Percentiles rank a stretch among this genome's conserved stretches.
Conservation (phyloP, 1,140 invertebrate species). For the Limonius californicus region DNA sequence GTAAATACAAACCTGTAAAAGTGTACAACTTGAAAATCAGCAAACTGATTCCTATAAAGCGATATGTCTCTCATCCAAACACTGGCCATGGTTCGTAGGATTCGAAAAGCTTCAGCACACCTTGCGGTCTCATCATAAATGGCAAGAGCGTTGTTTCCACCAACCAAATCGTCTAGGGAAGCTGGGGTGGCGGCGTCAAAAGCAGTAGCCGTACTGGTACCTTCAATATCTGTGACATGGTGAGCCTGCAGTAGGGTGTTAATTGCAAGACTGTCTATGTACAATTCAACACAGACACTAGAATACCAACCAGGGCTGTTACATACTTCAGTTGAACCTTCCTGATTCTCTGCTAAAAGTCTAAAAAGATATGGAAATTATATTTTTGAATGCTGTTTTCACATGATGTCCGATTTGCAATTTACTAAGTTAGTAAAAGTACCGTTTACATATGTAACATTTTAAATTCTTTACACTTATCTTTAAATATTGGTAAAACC, state of each 20-base stretch:
- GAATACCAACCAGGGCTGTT: conserved; percentile 82
- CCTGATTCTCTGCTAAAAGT: conserved; percentile 84
- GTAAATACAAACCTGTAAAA: conserved; percentile 76
- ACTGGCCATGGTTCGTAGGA: conserved; percentile 76
- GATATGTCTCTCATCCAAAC: conserved; percentile 89
- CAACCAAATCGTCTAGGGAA: conserved; percentile 62
- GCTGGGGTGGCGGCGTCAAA: conserved; percentile 64
- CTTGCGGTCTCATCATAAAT: conserved; percentile 92
- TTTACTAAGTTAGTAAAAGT: too few species aligned
- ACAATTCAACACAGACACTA: conserved; percentile 84
- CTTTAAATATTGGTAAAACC: too few species aligned
- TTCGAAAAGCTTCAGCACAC: conserved; percentile 80
- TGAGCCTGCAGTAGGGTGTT: conserved; percentile 87
- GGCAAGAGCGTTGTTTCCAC: conserved; percentile 55
- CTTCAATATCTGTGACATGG: conserved; percentile 80
- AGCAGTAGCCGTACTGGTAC: conserved; percentile 59
- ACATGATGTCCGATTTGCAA: too few species aligned
- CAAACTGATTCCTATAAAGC: conserved; percentile 82
- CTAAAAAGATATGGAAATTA: conserved; percentile 38
- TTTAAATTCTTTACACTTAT: too few species aligned
- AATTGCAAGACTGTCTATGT: conserved; percentile 87
- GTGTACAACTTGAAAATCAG: conserved; percentile 91
- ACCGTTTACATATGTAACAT: too few species aligned
- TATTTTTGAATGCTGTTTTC: too few species aligned
- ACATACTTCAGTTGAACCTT: conserved; percentile 67